Conservation (phyloP, 2,888 invertebrate genomes). For the Pachliopta kotzebuea region DNA sequence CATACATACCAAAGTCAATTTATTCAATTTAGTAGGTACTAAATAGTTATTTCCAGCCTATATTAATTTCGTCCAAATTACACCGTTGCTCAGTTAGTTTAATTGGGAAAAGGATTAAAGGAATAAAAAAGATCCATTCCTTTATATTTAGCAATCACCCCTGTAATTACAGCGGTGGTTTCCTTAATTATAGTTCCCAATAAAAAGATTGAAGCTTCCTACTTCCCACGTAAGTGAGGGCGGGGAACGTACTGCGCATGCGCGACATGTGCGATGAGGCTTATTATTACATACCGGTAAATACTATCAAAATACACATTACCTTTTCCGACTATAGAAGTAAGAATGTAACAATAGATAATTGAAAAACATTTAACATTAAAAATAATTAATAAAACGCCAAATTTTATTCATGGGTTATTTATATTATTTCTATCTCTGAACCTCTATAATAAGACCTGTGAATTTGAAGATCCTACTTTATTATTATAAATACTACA, state of each 20-base stretch:
- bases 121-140: conserved; percentile 53
- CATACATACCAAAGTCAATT: not conserved
- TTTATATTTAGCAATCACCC: conserved; percentile 79
- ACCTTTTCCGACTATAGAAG: conserved; percentile 36
- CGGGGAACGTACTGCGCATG: conserved; percentile 44
- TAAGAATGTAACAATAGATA: too few relatives aligned
- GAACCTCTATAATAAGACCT: too few relatives aligned
- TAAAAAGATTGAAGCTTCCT: conserved; percentile 75
- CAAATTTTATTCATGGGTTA: too few relatives aligned
- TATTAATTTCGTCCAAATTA: conserved; percentile 17
- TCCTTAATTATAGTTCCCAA: conserved; percentile 74
- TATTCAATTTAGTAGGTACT: conserved; percentile 1
- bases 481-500: too few relatives aligned
- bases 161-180: conserved; percentile 75
- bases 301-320: conserved; percentile 58
- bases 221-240: conserved; percentile 67
- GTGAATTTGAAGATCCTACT: too few relatives aligned
- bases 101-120: conserved; percentile 49
- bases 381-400: too few relatives aligned
- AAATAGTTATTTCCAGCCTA: conserved; percentile 17
- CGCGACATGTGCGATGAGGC: conserved; percentile 64
- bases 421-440: too few relatives aligned
- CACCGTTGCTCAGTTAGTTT: conserved; percentile 22
- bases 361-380: too few relatives aligned
- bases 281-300: conserved; percentile 63